Conservation (phyloP, 1,140 invertebrate species). For the Drosophila murphyi region DNA sequence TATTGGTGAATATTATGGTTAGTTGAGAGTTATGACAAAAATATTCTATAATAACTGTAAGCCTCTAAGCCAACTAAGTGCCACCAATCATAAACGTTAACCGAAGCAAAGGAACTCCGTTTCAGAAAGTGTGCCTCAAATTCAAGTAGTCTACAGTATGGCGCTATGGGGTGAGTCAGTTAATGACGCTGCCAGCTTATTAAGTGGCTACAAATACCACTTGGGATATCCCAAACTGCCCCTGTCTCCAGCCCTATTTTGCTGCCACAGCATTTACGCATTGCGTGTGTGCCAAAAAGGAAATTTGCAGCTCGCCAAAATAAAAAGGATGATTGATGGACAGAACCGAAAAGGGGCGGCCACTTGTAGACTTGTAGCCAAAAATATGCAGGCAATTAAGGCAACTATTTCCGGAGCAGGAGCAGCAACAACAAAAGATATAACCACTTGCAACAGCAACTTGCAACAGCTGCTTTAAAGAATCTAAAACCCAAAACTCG, state of each 20-base stretch:
- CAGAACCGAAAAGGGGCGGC: neutral
- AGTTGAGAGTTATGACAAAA: too few relatives aligned
- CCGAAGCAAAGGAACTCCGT: neutral
- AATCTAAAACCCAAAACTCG: conserved; percentile 29
- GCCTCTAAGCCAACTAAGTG: too few relatives aligned
- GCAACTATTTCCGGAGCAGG: conserved; percentile 19
- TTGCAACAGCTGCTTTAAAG: conserved; percentile 20
- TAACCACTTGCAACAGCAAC: conserved; percentile 9
- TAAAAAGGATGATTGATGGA: conserved; percentile 18
- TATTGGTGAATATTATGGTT: too few relatives aligned
- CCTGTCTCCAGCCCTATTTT: neutral
- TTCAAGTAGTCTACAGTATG: neutral
- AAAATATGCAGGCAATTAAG: conserved; percentile 42
- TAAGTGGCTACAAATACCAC: neutral
- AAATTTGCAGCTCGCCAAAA: neutral
- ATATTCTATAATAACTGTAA: too few relatives aligned
- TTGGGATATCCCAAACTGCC: too few relatives aligned
- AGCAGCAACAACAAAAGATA: neutral
- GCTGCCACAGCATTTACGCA: neutral
- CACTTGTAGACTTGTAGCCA: conserved; percentile 13
- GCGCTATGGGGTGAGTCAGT: neutral
- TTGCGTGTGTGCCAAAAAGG: conserved; percentile 45
- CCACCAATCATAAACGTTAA: neutral
- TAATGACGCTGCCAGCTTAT: neutral
- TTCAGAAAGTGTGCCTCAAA: neutral